These are phyloP conservation scores for Idaea dimidiata DNA, from an alignment of 2,888 invertebrate species.

Conservation along the genomic window DNA sequence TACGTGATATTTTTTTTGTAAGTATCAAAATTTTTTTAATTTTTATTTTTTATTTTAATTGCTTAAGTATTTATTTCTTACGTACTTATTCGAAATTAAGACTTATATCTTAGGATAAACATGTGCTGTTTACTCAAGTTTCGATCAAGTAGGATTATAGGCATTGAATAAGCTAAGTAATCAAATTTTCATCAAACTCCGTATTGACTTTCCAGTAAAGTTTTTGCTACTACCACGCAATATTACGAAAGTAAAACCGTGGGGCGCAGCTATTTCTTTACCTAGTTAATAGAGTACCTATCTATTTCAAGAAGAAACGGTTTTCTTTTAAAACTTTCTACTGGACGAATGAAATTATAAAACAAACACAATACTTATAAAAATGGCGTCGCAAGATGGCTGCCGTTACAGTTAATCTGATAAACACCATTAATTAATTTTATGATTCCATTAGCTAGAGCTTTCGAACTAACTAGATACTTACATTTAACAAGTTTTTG, in stretches of 20 bases:
- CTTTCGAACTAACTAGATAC: not conserved
- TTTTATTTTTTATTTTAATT: not conserved
- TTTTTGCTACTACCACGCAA: no score
- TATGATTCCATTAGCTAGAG: not conserved
- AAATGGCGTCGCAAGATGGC: not conserved
- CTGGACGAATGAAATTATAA: not conserved
- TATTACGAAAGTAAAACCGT: no score
- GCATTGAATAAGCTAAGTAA: no score
- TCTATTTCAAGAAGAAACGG: not conserved
- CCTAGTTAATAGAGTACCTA: not conserved
- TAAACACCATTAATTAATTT: not conserved
- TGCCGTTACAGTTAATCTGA: not conserved
- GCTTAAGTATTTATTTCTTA: not conserved
- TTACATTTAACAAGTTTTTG: no score
- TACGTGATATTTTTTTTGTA: slow-evolving; percentile 8
- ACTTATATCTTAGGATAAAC: no score
- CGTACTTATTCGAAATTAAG: not conserved
- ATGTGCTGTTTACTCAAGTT: no score
- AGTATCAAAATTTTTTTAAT: not conserved
- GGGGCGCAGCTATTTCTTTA: no score
- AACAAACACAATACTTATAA: not conserved
- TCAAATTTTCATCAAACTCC: no score
- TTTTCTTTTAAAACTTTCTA: not conserved
- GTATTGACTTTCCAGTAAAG: no score
- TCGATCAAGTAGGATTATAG: no score